Evolutionary conservation across 2,113 vertebrate species (phyloP), one percentile per base, ranked within the genome.

Genomic region (Marmota flaviventris): DNA sequence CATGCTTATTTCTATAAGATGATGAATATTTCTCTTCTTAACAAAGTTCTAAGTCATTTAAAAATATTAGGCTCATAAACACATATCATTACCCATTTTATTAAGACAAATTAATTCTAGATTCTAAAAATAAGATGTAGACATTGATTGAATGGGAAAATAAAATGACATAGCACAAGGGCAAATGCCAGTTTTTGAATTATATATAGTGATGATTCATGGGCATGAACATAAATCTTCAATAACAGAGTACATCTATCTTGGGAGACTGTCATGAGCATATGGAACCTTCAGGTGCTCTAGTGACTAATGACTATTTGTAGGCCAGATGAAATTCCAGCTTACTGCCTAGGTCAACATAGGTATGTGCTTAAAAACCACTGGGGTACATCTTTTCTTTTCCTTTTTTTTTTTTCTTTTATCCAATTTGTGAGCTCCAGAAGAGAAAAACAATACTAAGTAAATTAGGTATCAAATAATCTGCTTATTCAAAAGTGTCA

Each of bases 171-270:
- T 7, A 88, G 56, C 48, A 92, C 89, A 95, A 97, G 94, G 97
- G 70, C 84, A 94, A 95, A 94, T 87, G 92, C 79, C 83, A 93
- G 45, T 12, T 63, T 97, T 90, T 93, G 81, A 94, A 97, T 97
- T 97, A 93, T 88, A 79, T 58, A 78, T n/a, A 78, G 79, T 85
- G 81, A 95, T 94, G 89, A 96, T 93, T 97, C 96, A 93, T 94
- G 86, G 92, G 67, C 84, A 82, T 32, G 69, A n/a, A 32, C 77
- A 73, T 97, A 87, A 93, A 95, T 97, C 96, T 92, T 93, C 81
- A 93, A 39, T 89, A 85, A 93, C 65, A 87, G 67, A 95, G 89
- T 51, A 72, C 51, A 94, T 96, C 42, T 45, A 58, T 95, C 89
- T 87, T 76, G 34, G 65, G 56, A 76, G 42, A 83, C 58, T 94